Evolutionary conservation across 1,140 invertebrate species (phyloP).

Genomic region (Solen grandis): DNA sequence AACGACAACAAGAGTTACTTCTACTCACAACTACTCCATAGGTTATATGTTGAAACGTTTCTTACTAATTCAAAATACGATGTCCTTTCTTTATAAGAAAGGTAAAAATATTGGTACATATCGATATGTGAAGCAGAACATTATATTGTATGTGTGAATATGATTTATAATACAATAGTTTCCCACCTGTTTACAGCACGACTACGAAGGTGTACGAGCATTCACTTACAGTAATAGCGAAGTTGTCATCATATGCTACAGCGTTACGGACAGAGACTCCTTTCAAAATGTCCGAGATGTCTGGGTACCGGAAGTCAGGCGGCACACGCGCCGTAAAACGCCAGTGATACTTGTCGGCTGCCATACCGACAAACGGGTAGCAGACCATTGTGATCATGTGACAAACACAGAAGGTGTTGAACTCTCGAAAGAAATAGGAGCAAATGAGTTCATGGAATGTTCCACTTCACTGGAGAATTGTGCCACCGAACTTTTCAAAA

Average conservation of each 20-base stretch:
- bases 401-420: slow-evolving; percentile 87
- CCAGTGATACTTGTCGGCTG: slow-evolving; percentile 90
- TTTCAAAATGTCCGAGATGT: slow-evolving; percentile 99
- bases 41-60: too few species aligned
- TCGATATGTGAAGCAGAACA: too few species aligned
- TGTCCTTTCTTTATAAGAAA: too few species aligned
- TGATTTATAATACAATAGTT: too few species aligned
- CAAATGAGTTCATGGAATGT: slow-evolving; percentile 94
- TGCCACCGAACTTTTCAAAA: slow-evolving; percentile 94
- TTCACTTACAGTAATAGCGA: slow-evolving; percentile 98
- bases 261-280: slow-evolving; percentile 97
- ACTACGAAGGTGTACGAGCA: slow-evolving; percentile 95
- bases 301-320: slow-evolving; percentile 84
- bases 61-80: too few species aligned
- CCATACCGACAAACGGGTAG: slow-evolving; percentile 71
- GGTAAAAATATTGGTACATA: too few species aligned
- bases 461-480: slow-evolving; percentile 94
- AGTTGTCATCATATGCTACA: slow-evolving; percentile 99
- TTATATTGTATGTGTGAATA: too few species aligned
- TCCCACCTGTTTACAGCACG: slow-evolving; percentile 85
- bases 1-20: too few species aligned
- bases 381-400: slow-evolving; percentile 88
- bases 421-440: slow-evolving; percentile 86
- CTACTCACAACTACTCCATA: too few species aligned
- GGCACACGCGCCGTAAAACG: slow-evolving; percentile 91